Percentiles rank a stretch among this genome's conserved stretches.
These are phyloP conservation scores for Tapirus terrestris DNA, from an alignment of 2,113 vertebrate species.

Conservation along the genomic window DNA sequence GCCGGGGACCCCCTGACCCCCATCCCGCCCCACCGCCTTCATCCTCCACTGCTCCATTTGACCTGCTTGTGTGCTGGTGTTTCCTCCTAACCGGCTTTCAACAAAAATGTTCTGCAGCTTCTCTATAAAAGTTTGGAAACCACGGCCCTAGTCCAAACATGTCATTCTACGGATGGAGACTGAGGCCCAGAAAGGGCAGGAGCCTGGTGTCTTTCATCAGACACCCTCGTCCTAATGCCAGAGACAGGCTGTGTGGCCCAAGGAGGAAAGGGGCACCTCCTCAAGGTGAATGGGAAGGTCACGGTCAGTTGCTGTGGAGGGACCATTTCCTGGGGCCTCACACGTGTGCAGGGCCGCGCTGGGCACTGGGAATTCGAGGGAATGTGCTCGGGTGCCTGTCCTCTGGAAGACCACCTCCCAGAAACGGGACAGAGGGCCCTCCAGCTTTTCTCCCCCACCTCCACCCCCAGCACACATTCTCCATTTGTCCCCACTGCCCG, in stretches of 20 bases:
- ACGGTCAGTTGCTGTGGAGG: background rate
- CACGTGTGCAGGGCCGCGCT: background rate
- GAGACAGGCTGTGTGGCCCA: background rate
- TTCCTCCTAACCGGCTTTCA: background rate
- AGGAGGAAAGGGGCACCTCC: background rate
- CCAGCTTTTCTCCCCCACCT: too few relatives aligned
- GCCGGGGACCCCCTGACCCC: background rate
- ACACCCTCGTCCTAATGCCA: background rate
- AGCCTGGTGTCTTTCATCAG: background rate
- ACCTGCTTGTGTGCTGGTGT: background rate
- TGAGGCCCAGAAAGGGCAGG: background rate
- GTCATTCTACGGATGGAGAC: background rate
- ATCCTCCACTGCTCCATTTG: background rate
- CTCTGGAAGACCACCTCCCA: background rate
- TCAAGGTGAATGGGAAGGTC: background rate
- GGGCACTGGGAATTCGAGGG: background rate
- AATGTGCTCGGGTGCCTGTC: fast-evolving
- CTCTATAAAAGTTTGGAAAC: background rate
- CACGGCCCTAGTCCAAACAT: background rate
- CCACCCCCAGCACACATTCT: background rate
- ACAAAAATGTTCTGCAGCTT: background rate
- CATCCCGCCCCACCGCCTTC: background rate
- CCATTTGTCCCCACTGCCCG: background rate
- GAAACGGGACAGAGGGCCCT: background rate
- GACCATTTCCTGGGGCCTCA: background rate